Evolutionary conservation across 2,113 vertebrate species (phyloP), one percentile per base, ranked within the genome.

Genomic region (Fukomys damarensis): DNA sequence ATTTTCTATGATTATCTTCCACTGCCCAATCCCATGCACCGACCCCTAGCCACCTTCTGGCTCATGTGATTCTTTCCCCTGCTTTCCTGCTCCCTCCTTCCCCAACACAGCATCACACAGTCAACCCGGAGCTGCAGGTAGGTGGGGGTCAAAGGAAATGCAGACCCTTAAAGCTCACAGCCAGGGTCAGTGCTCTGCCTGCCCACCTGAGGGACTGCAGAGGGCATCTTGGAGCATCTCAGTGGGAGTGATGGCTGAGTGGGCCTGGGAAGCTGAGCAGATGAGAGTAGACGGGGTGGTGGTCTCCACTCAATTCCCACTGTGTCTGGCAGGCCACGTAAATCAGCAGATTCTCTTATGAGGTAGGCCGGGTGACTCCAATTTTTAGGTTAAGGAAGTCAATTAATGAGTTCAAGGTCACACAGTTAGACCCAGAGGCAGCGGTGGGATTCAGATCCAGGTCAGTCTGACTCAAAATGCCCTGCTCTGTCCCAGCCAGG

Each of bases 1-100:
- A 56, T 70, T 88, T 89, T 68, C 72, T 46, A 79, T 8, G 49
- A 54, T 94, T 72, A 85, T 74, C 59, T 76, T 77, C 52, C 65
- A 58, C 30, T 38, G 32, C 80, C 58, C 65, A 54, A 13, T 66
- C 20, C 14, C 70, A 79, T 6, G 20, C 70, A 58, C 28, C 76
- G 56, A 22, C 7, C 22, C 56, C 20, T 19, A 41, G 0, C 28
- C 0, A 0, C 52, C 59, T 76, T 89, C 92, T 94, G 81, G 35
- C 49, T 38, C 20, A 43, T 17, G 61, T 65, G 56, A 54, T 41
- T 80, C 24, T 81, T 20, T 56, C 7, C 22, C 1, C 8, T 14
- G 5, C 30, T 49, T 54, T 24, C 32, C 28, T 54, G 3, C 12
- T 4, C 13, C n/a, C 7, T n/a, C 3, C 68, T 77, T 58, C 24